phyloP scores from a whole-genome alignment of 2,797 vertebrate genomes.

The Borostomias antarcticus region DNA sequence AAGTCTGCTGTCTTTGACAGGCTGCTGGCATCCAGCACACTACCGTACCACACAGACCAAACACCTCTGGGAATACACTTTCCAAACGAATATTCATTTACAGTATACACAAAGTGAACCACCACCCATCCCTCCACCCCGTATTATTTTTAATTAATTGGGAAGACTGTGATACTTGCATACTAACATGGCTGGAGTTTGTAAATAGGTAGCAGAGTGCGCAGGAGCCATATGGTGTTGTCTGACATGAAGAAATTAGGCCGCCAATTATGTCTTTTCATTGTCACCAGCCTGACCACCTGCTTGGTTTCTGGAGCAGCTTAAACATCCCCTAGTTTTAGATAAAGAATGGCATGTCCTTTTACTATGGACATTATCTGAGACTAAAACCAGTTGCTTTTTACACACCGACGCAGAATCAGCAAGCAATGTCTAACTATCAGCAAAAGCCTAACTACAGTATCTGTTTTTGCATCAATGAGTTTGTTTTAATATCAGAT shows the following conservation, averaged over 20 bases:
- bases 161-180: conserved; percentile 74
- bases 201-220: conserved; percentile 73
- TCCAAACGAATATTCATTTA: conserved; percentile 58
- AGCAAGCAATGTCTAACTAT: conserved; percentile 40
- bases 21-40: conserved; percentile 75
- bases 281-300: conserved; percentile 80
- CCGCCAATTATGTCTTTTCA: conserved; percentile 81
- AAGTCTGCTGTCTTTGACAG: conserved; percentile 65
- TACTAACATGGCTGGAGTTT: conserved; percentile 73
- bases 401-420: conserved; percentile 40
- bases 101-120: conserved; percentile 61
- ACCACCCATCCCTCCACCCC: conserved; percentile 28
- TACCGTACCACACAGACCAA: conserved; percentile 67
- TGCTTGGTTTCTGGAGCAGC: conserved; percentile 67
- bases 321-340: conserved; percentile 44
- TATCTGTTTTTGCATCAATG: too few relatives aligned
- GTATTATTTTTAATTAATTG: conserved; percentile 78
- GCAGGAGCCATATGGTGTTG: conserved; percentile 82
- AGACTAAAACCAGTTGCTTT: conserved; percentile 33
- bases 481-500: conserved; percentile 48
- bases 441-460: too few relatives aligned
- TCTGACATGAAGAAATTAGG: conserved; percentile 84
- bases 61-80: conserved; percentile 69
- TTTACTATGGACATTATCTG: conserved; percentile 44
- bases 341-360: conserved; percentile 55